Evolutionary conservation across 2,113 vertebrate genomes (phyloP).

Genomic region (Leiothrix lutea): DNA sequence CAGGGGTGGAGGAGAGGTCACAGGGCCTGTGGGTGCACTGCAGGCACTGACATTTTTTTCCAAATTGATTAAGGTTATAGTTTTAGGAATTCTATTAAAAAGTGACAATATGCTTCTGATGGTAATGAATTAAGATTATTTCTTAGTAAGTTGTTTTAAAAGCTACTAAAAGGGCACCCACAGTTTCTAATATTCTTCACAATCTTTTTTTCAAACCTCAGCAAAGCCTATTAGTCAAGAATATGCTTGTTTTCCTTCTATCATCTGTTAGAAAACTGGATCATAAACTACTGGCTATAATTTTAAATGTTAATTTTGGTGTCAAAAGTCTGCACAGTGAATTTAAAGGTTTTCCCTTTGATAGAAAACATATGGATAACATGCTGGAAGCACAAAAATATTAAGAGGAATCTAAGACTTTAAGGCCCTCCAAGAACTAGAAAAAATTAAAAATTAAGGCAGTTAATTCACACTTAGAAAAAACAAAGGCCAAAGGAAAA

Average conservation of each 20-base stretch:
- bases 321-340: not conserved
- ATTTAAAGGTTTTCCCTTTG: not conserved
- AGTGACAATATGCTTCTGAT: not conserved
- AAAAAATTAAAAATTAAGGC: not conserved
- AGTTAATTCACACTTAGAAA: not conserved
- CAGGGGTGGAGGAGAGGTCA: accelerated
- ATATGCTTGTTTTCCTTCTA: not conserved
- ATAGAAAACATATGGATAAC: not conserved
- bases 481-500: not conserved
- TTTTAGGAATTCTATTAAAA: not conserved
- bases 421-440: not conserved
- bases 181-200: not conserved
- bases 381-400: not conserved
- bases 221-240: not conserved
- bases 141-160: not conserved
- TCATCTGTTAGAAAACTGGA: not conserved
- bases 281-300: not conserved
- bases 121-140: not conserved
- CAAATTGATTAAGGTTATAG: not conserved
- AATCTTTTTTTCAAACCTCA: not conserved
- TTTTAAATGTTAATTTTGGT: not conserved
- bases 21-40: not conserved
- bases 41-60: accelerated
- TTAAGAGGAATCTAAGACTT: not conserved
- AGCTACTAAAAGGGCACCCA: not conserved